Evolutionary conservation across 2,113 vertebrate genomes (phyloP).

Genomic region (Galbula dea): DNA sequence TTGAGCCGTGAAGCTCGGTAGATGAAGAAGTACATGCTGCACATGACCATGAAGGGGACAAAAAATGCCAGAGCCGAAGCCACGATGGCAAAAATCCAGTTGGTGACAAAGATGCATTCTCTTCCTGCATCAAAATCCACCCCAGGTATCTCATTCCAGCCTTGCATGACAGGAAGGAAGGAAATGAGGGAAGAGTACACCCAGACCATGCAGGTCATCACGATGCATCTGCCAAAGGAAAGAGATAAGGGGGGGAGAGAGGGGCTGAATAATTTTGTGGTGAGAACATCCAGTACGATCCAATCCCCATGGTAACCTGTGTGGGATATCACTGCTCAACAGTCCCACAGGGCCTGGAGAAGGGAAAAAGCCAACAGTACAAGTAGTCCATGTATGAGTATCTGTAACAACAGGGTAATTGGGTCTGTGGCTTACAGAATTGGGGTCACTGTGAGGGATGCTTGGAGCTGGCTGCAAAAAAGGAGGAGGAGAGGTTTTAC

Average conservation of each 20-base stretch:
- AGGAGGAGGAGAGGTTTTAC: not conserved
- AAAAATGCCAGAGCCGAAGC: conserved; percentile 73
- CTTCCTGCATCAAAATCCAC: conserved; percentile 56
- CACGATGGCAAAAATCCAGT: conserved; percentile 74
- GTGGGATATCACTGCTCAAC: not conserved
- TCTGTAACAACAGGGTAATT: not conserved
- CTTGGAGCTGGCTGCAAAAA: not conserved
- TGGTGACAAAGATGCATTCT: conserved; percentile 75
- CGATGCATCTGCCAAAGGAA: conserved; percentile 56
- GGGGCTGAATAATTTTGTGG: not conserved
- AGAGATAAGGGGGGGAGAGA: not conserved
- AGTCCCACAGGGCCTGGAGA: not conserved
- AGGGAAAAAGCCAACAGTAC: not conserved
- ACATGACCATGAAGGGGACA: conserved; percentile 72
- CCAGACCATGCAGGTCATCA: conserved; percentile 74
- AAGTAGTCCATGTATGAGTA: fast-evolving
- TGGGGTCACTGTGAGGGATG: not conserved
- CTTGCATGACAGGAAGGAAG: conserved; percentile 74
- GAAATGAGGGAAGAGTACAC: conserved; percentile 74
- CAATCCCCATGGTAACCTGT: conserved; percentile 10
- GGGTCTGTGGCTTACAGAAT: not conserved
- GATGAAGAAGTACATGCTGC: conserved; percentile 78
- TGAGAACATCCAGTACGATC: not conserved
- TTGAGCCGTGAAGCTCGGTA: conserved; percentile 72
- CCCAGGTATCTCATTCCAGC: conserved; percentile 75